These are phyloP conservation scores for Diplolepis rosae DNA, from an alignment of 2,888 invertebrate genomes.

Conservation along the genomic window DNA sequence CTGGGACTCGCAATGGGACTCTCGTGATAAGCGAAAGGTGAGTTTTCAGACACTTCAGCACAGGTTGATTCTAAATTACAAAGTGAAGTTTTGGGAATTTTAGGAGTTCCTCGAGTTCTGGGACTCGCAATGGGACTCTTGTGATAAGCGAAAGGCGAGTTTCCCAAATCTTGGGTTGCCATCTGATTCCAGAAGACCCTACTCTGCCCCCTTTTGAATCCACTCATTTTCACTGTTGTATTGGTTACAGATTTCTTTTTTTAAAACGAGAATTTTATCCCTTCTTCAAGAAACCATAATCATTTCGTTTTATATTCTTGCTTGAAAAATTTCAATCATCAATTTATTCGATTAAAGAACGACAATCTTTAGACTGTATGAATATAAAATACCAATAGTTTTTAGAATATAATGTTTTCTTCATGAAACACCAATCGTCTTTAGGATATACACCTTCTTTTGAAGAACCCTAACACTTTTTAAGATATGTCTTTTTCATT, in stretches of 20 bases:
- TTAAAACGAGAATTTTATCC: too few species aligned
- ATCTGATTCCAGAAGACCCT: slow-evolving; percentile 70
- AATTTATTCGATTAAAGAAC: too few species aligned
- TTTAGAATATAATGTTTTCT: too few species aligned
- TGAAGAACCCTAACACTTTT: too few species aligned
- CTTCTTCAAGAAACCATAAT: too few species aligned
- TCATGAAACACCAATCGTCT: too few species aligned
- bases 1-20: neutral
- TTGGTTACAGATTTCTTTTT: too few species aligned
- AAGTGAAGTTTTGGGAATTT: neutral
- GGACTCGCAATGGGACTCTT: neutral
- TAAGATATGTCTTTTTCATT: too few species aligned
- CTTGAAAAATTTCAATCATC: neutral
- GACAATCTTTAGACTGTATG: too few species aligned
- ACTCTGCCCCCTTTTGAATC: slow-evolving; percentile 68
- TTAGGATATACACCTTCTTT: too few species aligned
- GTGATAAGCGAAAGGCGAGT: neutral
- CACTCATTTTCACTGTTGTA: slow-evolving; percentile 58
- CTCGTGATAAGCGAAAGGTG: neutral
- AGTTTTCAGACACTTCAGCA: too few species aligned
- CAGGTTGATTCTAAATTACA: neutral
- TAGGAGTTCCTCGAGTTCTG: neutral
- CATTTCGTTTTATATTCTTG: neutral
- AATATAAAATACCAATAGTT: too few species aligned
- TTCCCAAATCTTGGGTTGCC: slow-evolving; percentile 59